A percentile compares a stretch with the other conserved stretches of the same genome.
Conservation (phyloP, 2,113 vertebrate genomes). For the Burhinus oedicnemus region DNA sequence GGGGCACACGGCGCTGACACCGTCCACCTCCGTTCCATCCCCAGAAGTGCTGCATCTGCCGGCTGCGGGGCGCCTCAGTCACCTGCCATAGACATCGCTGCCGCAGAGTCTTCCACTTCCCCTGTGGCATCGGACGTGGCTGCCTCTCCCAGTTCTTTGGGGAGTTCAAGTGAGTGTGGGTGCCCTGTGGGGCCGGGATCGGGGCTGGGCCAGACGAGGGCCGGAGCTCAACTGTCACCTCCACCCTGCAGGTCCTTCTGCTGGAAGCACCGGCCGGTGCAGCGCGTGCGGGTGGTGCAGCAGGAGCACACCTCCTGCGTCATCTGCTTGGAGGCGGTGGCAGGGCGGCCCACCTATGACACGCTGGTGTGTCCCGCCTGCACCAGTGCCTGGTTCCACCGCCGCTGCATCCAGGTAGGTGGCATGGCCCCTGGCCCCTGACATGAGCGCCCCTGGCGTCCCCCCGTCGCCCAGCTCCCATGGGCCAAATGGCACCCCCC, state of each 20-base stretch:
- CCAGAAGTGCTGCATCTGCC: neutral
- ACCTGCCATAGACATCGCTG: neutral
- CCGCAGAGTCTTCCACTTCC: neutral
- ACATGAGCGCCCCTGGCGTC: neutral
- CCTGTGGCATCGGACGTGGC: neutral
- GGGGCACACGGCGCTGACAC: neutral
- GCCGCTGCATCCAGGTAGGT: neutral
- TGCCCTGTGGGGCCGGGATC: rapidly evolving
- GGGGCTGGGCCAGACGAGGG: rapidly evolving
- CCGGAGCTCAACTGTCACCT: neutral
- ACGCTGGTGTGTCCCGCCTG: neutral
- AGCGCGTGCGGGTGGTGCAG: neutral
- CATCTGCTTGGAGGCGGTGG: neutral
- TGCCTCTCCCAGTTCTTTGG: neutral
- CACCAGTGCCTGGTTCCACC: neutral
- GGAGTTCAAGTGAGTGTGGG: neutral
- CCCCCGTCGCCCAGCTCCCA: rapidly evolving
- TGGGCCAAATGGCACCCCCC: rapidly evolving
- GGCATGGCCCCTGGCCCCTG: no score
- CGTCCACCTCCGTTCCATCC: neutral
- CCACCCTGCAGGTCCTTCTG: neutral
- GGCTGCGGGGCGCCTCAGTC: neutral
- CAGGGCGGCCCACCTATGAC: rapidly evolving
- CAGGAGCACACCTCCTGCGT: rapidly evolving
- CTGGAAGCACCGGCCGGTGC: neutral